Evolutionary conservation across 2,797 vertebrate genomes (phyloP).

Genomic region (Urocyon cinereoargenteus): DNA sequence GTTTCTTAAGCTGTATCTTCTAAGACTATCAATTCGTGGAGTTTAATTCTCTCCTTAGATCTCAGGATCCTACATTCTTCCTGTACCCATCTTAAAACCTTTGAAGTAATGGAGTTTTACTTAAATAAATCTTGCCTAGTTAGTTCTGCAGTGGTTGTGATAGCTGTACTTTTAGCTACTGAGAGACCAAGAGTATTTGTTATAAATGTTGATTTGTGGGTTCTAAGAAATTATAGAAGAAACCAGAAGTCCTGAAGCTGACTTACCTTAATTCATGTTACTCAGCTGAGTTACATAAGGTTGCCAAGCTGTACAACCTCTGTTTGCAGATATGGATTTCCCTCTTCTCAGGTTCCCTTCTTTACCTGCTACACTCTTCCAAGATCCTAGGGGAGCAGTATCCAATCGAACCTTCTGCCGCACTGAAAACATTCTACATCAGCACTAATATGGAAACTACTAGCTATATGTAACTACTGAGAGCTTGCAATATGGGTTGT

Average conservation of each 20-base stretch:
- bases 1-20: background rate
- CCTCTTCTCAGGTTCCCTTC: background rate
- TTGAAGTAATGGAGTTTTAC: background rate
- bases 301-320: background rate
- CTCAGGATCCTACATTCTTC: background rate
- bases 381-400: background rate
- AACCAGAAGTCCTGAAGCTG: background rate
- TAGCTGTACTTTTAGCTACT: background rate
- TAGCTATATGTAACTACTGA: background rate
- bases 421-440: background rate
- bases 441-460: background rate
- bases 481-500: background rate
- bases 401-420: background rate
- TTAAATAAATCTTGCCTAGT: background rate
- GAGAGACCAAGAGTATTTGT: background rate
- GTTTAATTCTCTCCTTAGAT: background rate
- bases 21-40: background rate
- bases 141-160: background rate
- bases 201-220: background rate
- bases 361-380: background rate
- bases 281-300: background rate
- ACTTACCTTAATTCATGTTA: background rate
- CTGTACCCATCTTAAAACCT: background rate
- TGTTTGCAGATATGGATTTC: background rate
- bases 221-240: background rate